phyloP scores from a whole-genome alignment of 2,113 vertebrate species.

The Melanostigma gelatinosum region DNA sequence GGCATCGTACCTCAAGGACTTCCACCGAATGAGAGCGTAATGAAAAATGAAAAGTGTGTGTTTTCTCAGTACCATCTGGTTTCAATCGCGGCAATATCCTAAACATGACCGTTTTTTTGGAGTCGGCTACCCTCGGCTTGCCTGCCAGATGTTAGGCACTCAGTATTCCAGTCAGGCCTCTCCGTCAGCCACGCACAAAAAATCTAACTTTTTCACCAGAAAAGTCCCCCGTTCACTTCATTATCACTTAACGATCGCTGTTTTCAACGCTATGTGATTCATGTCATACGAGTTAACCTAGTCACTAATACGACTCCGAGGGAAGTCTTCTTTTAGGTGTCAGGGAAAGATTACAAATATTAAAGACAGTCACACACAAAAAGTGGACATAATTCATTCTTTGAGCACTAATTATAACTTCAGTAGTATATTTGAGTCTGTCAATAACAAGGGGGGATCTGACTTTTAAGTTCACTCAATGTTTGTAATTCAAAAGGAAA shows the following conservation, averaged over 20 bases:
- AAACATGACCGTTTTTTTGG: slow-evolving; percentile 65
- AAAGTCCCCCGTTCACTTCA: slow-evolving; percentile 17
- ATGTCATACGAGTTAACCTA: not conserved
- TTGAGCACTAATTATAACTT: not conserved
- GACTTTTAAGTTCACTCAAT: not conserved
- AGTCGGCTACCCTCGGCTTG: slow-evolving; percentile 59
- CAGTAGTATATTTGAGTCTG: not conserved
- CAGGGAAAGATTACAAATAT: not conserved
- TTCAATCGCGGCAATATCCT: slow-evolving; percentile 73
- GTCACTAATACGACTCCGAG: not conserved
- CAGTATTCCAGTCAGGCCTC: slow-evolving; percentile 76
- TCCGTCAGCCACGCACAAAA: slow-evolving; percentile 38
- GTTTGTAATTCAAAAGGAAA: slow-evolving; percentile 12
- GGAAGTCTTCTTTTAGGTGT: not conserved
- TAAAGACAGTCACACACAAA: not conserved
- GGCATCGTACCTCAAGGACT: slow-evolving; percentile 41
- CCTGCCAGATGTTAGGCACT: slow-evolving; percentile 66
- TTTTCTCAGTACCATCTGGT: slow-evolving; percentile 73
- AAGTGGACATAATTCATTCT: not conserved
- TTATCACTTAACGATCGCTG: not conserved
- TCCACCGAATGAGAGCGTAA: slow-evolving; percentile 59
- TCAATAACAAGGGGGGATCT: not conserved
- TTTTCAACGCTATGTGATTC: slow-evolving; percentile 15
- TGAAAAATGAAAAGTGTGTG: slow-evolving; percentile 75
- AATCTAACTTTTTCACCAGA: slow-evolving; percentile 41